Conservation (phyloP, 2,797 vertebrate species). For the Coregonus suidteri region DNA sequence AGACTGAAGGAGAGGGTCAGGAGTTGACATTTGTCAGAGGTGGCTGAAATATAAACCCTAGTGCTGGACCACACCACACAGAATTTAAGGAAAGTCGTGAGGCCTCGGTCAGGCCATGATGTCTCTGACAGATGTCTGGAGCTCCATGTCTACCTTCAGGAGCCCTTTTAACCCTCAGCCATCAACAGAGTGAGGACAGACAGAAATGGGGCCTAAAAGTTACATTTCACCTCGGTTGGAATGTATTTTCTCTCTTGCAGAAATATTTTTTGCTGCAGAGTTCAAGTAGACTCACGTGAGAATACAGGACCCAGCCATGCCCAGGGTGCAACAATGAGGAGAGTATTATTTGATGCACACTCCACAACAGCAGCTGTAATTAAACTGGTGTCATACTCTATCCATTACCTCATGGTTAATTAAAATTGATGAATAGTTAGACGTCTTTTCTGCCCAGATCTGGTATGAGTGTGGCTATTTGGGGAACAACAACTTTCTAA, state of each 20-base stretch:
- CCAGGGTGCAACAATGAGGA: not conserved
- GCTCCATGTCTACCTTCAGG: constrained; percentile 3
- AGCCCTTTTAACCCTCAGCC: not conserved
- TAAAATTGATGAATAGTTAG: not conserved
- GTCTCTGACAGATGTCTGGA: constrained; percentile 17
- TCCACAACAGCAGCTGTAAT: constrained; percentile 10
- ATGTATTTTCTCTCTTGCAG: not conserved
- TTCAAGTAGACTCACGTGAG: not conserved
- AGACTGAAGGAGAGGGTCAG: constrained; percentile 14
- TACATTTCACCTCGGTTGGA: not conserved
- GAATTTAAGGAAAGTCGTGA: constrained; percentile 4
- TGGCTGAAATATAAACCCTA: constrained; percentile 9
- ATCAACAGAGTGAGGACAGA: constrained; percentile 14
- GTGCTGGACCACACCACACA: constrained; percentile 2
- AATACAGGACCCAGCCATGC: not conserved
- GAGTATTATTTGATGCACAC: not conserved
- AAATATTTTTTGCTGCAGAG: not conserved
- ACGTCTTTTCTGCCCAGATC: not conserved
- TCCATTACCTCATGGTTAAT: constrained; percentile 17
- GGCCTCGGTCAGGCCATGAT: constrained; percentile 9
- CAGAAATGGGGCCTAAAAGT: not conserved
- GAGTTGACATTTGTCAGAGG: constrained; percentile 21
- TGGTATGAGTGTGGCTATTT: not conserved
- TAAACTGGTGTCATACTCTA: constrained; percentile 17
- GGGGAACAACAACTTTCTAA: not conserved